Conservation (phyloP, 2,888 invertebrate species). For the Encarsia formosa region DNA sequence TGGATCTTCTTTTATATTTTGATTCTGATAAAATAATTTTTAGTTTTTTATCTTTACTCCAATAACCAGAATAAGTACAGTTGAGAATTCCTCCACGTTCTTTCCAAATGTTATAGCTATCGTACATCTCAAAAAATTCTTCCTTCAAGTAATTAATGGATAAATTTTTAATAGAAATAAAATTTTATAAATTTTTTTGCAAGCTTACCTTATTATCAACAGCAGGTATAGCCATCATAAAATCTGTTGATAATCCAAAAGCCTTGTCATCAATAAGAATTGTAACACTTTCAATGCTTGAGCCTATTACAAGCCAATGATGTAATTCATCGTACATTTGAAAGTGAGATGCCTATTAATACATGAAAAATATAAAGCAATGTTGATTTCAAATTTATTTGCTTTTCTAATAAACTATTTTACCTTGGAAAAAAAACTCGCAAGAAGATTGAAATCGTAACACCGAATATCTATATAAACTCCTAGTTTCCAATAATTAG, state of each 20-base stretch:
- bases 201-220: too few relatives aligned
- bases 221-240: constrained; percentile 32
- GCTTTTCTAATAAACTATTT: too few relatives aligned
- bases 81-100: constrained; percentile 30
- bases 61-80: constrained; percentile 31
- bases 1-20: constrained; percentile 18
- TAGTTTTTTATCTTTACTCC: constrained; percentile 19
- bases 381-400: too few relatives aligned
- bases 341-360: constrained; percentile 7
- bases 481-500: constrained; percentile 2
- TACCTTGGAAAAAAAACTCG: too few relatives aligned
- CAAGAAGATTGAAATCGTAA: too few relatives aligned
- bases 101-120: constrained; percentile 35
- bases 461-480: constrained; percentile 2
- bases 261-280: constrained; percentile 30
- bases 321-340: constrained; percentile 17
- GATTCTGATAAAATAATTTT: constrained; percentile 3
- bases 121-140: constrained; percentile 33
- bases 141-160: too few relatives aligned
- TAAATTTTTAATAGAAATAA: too few relatives aligned
- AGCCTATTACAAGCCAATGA: constrained; percentile 32
- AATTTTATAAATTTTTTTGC: too few relatives aligned
- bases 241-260: constrained; percentile 34
- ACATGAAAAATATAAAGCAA: too few relatives aligned
- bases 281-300: constrained; percentile 24